A percentile compares a stretch with the other conserved stretches of the same genome.
Conservation (phyloP, 2,888 invertebrate genomes). For the Shargacucullia verbasci region DNA sequence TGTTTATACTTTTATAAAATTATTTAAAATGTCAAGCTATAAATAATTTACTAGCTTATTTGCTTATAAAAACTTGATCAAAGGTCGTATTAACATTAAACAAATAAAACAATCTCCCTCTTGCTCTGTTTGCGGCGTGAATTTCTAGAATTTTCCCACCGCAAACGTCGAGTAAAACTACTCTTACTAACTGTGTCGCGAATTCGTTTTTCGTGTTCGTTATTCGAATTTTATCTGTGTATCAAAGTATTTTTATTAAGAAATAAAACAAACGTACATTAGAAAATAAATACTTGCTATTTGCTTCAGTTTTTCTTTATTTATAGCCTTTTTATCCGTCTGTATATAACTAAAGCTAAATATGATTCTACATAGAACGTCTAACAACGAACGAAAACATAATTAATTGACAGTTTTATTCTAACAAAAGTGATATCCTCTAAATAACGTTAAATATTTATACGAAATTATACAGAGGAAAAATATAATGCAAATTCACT, state of each 20-base stretch:
- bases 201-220: no score
- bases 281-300: no score
- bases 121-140: neutral
- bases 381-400: neutral
- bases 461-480: conserved; percentile 45
- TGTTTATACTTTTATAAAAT: conserved; percentile 8
- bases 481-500: conserved; percentile 52
- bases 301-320: no score
- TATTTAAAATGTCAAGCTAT: conserved; percentile 17
- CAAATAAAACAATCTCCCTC: conserved; percentile 5
- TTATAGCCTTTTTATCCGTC: no score
- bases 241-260: no score
- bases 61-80: conserved; percentile 4
- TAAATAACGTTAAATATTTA: conserved; percentile 41
- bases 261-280: no score
- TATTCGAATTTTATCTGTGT: conserved; percentile 1
- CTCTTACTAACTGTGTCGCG: neutral
- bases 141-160: conserved; percentile 6
- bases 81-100: conserved; percentile 13
- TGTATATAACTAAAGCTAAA: no score
- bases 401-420: conserved; percentile 8
- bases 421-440: conserved; percentile 1
- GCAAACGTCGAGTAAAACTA: neutral
- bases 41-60: conserved; percentile 18
- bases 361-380: no score